phyloP scores from a whole-genome alignment of 2,888 invertebrate species.

The Tiphia femorata region DNA sequence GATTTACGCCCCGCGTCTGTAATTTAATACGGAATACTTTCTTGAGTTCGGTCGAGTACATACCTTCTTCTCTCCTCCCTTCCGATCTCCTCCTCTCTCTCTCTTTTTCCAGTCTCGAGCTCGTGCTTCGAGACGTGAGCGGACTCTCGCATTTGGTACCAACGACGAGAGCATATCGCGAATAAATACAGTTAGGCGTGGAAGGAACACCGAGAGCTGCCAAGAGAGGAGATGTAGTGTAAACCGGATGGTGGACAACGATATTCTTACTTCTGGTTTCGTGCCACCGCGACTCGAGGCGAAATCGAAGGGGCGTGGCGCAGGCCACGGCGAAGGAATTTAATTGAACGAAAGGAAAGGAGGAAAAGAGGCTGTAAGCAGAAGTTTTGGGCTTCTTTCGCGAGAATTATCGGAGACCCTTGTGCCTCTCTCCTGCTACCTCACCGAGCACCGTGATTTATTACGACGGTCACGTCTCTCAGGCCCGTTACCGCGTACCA shows the following conservation, averaged over 20 bases:
- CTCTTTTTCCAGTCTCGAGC: conserved; percentile 4
- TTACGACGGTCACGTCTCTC: no score
- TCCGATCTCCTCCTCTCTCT: conserved; percentile 1
- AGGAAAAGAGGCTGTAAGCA: not conserved
- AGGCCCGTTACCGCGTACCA: no score
- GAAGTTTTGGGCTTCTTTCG: not conserved
- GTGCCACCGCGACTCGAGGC: no score
- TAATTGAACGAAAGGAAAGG: conserved; percentile 31
- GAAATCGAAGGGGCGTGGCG: no score
- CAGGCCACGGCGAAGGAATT: conserved; percentile 27
- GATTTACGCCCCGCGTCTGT: conserved; percentile 50
- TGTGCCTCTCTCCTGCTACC: conserved; percentile 3
- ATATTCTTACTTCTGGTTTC: no score
- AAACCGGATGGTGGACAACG: conserved; percentile 15
- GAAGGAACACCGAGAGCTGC: not conserved
- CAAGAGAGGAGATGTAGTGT: conserved; percentile 21
- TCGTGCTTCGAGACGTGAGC: conserved; percentile 41
- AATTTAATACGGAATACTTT: conserved; percentile 50
- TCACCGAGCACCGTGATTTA: conserved; percentile 10
- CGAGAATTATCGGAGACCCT: not conserved
- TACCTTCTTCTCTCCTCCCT: conserved; percentile 30
- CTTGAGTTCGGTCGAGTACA: conserved; percentile 39
- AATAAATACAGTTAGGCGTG: not conserved
- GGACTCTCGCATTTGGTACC: conserved; percentile 42
- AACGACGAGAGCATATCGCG: not conserved